Conservation (phyloP, 1,140 invertebrate genomes). For the Zaprionus africanus region DNA sequence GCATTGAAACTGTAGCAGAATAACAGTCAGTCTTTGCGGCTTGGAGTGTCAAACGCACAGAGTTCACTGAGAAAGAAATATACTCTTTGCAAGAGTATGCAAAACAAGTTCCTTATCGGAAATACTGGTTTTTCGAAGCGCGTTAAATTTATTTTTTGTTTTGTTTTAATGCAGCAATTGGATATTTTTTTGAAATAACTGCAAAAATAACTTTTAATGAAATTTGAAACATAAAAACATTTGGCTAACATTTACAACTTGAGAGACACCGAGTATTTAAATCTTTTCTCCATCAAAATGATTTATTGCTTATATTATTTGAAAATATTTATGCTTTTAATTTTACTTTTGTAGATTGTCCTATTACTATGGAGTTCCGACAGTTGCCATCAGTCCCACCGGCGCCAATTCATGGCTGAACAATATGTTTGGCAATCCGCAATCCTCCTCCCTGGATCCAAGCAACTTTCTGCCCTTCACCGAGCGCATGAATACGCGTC, state of each 20-base stretch:
- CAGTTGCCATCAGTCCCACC: slow-evolving; percentile 86
- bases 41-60: background rate
- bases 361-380: slow-evolving; percentile 86
- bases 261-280: no score
- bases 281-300: no score
- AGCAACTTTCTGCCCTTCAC: slow-evolving; percentile 86
- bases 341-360: slow-evolving; percentile 84
- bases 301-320: background rate
- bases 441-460: slow-evolving; percentile 87
- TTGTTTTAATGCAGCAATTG: background rate
- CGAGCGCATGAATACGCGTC: slow-evolving; percentile 86
- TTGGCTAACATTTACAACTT: no score
- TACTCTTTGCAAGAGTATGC: slow-evolving; percentile 1
- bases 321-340: background rate
- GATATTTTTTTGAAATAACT: background rate
- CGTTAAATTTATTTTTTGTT: background rate
- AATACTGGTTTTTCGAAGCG: background rate
- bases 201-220: no score
- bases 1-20: background rate
- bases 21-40: background rate
- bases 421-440: slow-evolving; percentile 87
- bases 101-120: slow-evolving; percentile 1
- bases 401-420: slow-evolving; percentile 87
- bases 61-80: background rate
- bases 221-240: background rate